A percentile compares a stretch with the other conserved stretches of the same genome.
These are phyloP conservation scores for Turdus rufiventris DNA, from an alignment of 2,113 vertebrate genomes.

Conservation along the genomic window DNA sequence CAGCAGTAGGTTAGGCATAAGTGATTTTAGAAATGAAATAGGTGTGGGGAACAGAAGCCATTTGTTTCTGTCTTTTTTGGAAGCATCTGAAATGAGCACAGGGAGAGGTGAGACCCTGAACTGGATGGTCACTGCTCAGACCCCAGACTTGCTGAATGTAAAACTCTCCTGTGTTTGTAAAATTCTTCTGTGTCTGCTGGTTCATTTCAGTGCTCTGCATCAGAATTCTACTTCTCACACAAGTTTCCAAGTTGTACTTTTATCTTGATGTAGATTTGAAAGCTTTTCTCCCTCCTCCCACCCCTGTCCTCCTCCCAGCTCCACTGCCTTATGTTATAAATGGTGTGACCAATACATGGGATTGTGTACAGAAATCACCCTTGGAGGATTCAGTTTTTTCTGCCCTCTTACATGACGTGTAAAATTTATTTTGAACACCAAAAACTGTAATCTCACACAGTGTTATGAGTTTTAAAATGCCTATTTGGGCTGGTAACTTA, in stretches of 20 bases:
- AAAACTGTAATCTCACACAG: accelerated
- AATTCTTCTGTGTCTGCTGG: neutral
- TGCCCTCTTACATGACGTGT: neutral
- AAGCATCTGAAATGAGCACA: neutral
- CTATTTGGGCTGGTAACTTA: neutral
- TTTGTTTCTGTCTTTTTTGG: neutral
- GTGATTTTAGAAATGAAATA: neutral
- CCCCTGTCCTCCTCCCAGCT: neutral
- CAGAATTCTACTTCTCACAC: neutral
- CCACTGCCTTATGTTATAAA: neutral
- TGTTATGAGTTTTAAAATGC: neutral
- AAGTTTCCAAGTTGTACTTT: neutral
- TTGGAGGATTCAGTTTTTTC: neutral
- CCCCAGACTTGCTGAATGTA: neutral
- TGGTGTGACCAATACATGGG: neutral
- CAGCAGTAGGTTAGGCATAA: neutral
- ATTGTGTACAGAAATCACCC: neutral
- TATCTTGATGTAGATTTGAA: neutral
- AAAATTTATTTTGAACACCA: neutral
- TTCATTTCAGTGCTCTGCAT: neutral
- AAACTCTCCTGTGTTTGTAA: neutral
- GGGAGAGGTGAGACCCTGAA: neutral
- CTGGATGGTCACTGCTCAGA: neutral
- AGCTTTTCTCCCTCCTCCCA: neutral
- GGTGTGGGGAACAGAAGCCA: neutral